Conservation (phyloP, 1,140 invertebrate genomes). For the Zaprionus ornatus region DNA sequence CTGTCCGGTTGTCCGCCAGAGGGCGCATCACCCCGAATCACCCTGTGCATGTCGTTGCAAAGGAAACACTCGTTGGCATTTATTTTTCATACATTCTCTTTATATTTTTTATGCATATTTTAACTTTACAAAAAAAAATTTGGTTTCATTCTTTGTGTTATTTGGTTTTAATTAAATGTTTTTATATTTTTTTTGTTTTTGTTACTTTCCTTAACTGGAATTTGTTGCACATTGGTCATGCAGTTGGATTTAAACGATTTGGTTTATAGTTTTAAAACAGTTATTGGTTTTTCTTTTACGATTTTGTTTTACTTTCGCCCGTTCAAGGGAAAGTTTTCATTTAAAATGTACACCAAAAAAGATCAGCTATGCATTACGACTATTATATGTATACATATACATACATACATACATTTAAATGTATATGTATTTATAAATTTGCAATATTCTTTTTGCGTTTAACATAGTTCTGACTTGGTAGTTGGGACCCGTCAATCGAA, state of each 20-base stretch:
- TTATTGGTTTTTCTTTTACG: constrained; percentile 31
- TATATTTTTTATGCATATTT: constrained; percentile 73
- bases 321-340: constrained; percentile 45
- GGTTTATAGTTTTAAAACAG: constrained; percentile 55
- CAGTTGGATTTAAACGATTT: constrained; percentile 57
- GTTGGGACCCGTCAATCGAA: neutral
- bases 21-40: neutral
- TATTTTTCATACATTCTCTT: constrained; percentile 44
- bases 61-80: constrained; percentile 9
- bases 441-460: constrained; percentile 28
- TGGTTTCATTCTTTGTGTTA: constrained; percentile 30
- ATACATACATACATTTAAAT: constrained; percentile 12
- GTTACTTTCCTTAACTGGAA: constrained; percentile 8
- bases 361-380: constrained; percentile 67
- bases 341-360: constrained; percentile 78
- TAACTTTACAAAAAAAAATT: constrained; percentile 73
- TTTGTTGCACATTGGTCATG: constrained; percentile 49
- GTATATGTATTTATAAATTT: constrained; percentile 50
- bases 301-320: constrained; percentile 25
- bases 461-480: constrained; percentile 9
- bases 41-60: neutral
- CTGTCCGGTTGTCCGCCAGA: neutral
- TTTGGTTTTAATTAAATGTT: constrained; percentile 54
- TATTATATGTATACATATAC: constrained; percentile 44
- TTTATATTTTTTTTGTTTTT: constrained; percentile 2